phyloP scores from a whole-genome alignment of 2,113 vertebrate species.

The Pampusana beccarii region DNA sequence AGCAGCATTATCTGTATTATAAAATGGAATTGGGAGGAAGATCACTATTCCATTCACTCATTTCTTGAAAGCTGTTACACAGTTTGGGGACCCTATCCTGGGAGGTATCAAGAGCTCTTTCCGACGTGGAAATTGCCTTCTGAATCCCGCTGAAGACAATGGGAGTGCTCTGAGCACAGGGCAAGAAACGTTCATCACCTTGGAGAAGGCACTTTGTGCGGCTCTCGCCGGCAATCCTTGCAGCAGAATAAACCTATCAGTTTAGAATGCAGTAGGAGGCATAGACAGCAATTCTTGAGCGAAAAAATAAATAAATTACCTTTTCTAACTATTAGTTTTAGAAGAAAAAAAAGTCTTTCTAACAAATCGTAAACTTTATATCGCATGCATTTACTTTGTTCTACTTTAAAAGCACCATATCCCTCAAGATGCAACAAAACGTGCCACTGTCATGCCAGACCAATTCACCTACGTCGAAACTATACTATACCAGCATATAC shows the following conservation, averaged over 20 bases:
- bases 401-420: not conserved
- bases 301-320: not conserved
- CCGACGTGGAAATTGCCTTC: not conserved
- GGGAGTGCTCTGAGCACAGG: not conserved
- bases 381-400: not conserved
- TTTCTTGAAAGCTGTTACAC: not conserved
- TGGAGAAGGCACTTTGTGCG: constrained; percentile 46
- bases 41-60: not conserved
- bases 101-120: not conserved
- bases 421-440: not conserved
- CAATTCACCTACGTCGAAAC: not conserved
- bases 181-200: constrained; percentile 57
- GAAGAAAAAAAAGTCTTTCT: not conserved
- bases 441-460: not conserved
- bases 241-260: not conserved
- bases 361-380: not conserved
- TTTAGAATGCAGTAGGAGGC: not conserved
- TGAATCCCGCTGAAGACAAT: constrained; percentile 15
- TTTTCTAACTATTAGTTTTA: not conserved
- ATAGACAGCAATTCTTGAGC: not conserved
- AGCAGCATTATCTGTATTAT: not conserved
- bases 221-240: not conserved
- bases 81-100: not conserved
- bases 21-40: not conserved
- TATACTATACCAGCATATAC: not conserved